Evolutionary conservation across 2,113 vertebrate species (phyloP).

Genomic region (Cyanoliseus patagonus): DNA sequence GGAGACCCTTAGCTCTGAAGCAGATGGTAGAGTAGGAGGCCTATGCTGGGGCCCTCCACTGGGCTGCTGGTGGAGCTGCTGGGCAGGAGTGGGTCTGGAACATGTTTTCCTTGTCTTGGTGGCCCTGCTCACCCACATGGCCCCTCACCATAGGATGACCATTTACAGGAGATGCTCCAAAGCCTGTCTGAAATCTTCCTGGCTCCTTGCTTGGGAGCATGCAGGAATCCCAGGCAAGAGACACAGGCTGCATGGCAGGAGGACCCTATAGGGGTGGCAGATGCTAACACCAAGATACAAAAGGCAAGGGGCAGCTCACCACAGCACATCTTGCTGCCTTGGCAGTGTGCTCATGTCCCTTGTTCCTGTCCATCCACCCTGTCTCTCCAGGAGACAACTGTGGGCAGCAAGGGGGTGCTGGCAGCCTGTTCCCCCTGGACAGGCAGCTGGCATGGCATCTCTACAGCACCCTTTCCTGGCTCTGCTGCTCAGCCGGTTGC

Average conservation of each 20-base stretch:
- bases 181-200: neutral
- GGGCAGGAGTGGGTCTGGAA: neutral
- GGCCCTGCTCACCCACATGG: accelerated
- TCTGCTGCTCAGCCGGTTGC: neutral
- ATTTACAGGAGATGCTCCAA: neutral
- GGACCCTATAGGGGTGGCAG: neutral
- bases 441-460: neutral
- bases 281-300: neutral
- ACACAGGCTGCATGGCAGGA: neutral
- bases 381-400: neutral
- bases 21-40: neutral
- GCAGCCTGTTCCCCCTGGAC: neutral
- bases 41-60: neutral
- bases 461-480: neutral
- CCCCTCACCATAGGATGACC: neutral
- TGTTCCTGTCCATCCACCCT: neutral
- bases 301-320: neutral
- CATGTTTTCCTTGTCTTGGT: neutral
- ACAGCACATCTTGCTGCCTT: neutral
- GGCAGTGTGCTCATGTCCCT: neutral
- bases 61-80: neutral
- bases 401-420: neutral
- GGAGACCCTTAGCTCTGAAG: neutral
- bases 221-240: neutral
- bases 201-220: accelerated